Evolutionary conservation across 2,888 invertebrate genomes (phyloP).

Genomic region (Meloe dianella): DNA sequence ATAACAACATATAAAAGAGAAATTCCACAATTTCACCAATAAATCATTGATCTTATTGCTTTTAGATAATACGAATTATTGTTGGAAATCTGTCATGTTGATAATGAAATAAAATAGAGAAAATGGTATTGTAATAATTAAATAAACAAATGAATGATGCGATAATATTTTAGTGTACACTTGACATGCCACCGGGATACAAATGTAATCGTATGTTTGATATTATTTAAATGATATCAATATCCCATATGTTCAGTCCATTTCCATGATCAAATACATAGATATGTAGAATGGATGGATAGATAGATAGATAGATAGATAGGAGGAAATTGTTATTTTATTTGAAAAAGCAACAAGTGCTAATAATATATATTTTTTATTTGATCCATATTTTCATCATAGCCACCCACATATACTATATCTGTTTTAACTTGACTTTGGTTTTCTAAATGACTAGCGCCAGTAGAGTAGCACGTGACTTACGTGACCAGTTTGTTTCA

Average conservation of each 20-base stretch:
- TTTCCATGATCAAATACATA: slow-evolving; percentile 48
- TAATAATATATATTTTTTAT: slow-evolving; percentile 36
- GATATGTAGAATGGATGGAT: slow-evolving; percentile 35
- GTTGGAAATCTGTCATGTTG: not conserved
- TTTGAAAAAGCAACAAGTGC: slow-evolving; percentile 43
- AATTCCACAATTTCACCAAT: slow-evolving; percentile 2
- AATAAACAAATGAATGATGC: slow-evolving; percentile 42
- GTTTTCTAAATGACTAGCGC: too few relatives aligned
- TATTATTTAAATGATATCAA: slow-evolving; percentile 47
- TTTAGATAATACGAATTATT: not conserved
- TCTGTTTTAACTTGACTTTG: too few relatives aligned
- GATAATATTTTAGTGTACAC: slow-evolving; percentile 38
- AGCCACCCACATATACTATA: too few relatives aligned
- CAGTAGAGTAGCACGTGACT: too few relatives aligned
- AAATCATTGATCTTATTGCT: not conserved
- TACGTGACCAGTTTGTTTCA: too few relatives aligned
- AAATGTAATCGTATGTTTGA: slow-evolving; percentile 35
- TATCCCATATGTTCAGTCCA: slow-evolving; percentile 50
- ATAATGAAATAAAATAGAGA: slow-evolving; percentile 21
- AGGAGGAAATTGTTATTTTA: slow-evolving; percentile 25
- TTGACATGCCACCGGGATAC: slow-evolving; percentile 39
- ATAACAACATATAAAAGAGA: not conserved
- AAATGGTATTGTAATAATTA: slow-evolving; percentile 28
- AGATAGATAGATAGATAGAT: slow-evolving; percentile 14
- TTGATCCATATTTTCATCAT: slow-evolving; percentile 40